A percentile compares a stretch with the other conserved stretches of the same genome.
Conservation (phyloP, 2,113 vertebrate species). For the Phalacrocorax aristotelis region DNA sequence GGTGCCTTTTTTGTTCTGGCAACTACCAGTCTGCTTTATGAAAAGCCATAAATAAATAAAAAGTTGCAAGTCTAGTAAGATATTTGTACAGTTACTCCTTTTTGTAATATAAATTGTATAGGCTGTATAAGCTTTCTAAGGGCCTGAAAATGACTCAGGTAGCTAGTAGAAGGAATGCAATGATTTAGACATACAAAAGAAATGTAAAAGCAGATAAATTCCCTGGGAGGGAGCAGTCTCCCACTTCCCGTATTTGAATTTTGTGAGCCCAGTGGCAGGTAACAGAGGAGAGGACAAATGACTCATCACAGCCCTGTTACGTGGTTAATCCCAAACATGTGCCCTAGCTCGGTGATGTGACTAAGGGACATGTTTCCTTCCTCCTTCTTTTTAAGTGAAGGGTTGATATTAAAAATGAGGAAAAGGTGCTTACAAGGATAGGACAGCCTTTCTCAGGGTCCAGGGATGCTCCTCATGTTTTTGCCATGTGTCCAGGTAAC, state of each 20-base stretch:
- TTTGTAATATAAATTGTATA: not conserved
- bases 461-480: not conserved
- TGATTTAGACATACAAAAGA: not conserved
- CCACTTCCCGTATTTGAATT: slow-evolving; percentile 2
- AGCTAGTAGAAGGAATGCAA: not conserved
- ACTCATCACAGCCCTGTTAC: not conserved
- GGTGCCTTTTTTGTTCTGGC: not conserved
- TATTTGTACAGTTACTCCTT: not conserved
- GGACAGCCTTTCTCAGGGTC: not conserved
- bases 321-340: not conserved
- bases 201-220: not conserved
- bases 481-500: fast-evolving
- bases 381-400: too few species aligned
- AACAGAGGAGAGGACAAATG: not conserved
- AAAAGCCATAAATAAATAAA: slow-evolving; percentile 24
- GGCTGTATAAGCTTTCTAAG: not conserved
- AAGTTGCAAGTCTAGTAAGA: not conserved
- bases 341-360: not conserved
- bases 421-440: not conserved
- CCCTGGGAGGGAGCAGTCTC: not conserved
- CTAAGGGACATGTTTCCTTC: not conserved
- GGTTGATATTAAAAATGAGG: not conserved
- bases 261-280: not conserved
- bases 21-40: not conserved
- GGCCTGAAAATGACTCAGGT: not conserved